These are phyloP conservation scores for Amblyraja radiata DNA, from an alignment of 2,797 vertebrate genomes.

Conservation along the genomic window DNA sequence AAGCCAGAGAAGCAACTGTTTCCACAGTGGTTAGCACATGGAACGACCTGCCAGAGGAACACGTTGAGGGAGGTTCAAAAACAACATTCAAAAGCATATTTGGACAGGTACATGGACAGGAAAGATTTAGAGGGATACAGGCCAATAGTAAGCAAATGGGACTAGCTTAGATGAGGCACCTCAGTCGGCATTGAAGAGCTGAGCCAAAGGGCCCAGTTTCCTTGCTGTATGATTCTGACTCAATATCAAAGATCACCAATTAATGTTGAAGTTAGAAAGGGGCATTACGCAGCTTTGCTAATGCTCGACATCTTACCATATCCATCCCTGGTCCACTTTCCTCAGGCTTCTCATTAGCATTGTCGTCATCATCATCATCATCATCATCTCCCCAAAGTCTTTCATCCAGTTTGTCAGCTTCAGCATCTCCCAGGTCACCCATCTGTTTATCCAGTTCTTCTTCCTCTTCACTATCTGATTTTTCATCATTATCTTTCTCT, in stretches of 20 bases:
- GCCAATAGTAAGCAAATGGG: too few relatives aligned
- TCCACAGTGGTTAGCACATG: too few relatives aligned
- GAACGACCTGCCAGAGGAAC: too few relatives aligned
- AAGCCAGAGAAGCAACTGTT: too few relatives aligned
- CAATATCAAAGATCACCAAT: background rate
- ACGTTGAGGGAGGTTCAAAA: too few relatives aligned
- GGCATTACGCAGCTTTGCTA: background rate
- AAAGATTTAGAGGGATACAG: too few relatives aligned
- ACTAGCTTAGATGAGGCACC: too few relatives aligned
- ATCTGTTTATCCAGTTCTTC: conserved; percentile 91
- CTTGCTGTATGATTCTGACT: too few relatives aligned
- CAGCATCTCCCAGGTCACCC: conserved; percentile 82
- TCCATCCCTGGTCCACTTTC: conserved; percentile 90
- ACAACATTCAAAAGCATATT: too few relatives aligned
- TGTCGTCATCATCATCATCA: conserved; percentile 59
- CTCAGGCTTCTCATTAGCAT: conserved; percentile 67
- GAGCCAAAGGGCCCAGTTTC: too few relatives aligned
- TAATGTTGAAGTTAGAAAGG: background rate
- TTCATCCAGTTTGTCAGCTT: conserved; percentile 87
- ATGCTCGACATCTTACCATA: conserved; percentile 62
- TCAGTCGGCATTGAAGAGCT: too few relatives aligned
- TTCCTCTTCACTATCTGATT: conserved; percentile 71
- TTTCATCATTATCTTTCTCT: conserved; percentile 68
- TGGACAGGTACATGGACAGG: too few relatives aligned
- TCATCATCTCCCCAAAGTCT: conserved; percentile 89